phyloP scores from a whole-genome alignment of 2,888 invertebrate genomes.

The Caenorhabditis sp. region DNA sequence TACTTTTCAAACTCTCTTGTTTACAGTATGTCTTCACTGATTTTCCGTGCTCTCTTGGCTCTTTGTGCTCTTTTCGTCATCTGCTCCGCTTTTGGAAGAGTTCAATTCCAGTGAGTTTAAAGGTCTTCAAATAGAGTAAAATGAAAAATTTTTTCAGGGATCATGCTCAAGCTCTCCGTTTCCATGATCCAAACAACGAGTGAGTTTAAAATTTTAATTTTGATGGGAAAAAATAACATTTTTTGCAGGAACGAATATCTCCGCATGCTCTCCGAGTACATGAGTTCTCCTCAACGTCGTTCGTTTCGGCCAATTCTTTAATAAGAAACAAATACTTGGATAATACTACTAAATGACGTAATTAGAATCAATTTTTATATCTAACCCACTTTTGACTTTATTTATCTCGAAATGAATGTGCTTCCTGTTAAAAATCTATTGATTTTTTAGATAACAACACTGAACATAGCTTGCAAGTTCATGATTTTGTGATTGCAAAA shows the following conservation, averaged over 20 bases:
- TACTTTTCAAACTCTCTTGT: too few species aligned
- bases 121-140: not conserved
- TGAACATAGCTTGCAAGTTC: too few species aligned
- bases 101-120: not conserved
- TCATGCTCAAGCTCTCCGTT: not conserved
- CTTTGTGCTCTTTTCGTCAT: not conserved
- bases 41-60: not conserved
- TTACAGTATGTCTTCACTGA: not conserved
- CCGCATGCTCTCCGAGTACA: not conserved
- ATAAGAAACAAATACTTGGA: not conserved
- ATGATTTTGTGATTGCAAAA: too few species aligned
- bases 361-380: too few species aligned
- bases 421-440: too few species aligned
- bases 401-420: too few species aligned
- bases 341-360: not conserved
- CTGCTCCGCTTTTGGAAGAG: not conserved
- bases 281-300: not conserved
- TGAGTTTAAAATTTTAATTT: not conserved
- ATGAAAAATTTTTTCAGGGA: not conserved
- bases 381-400: too few species aligned
- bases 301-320: not conserved
- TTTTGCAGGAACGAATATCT: not conserved
- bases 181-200: not conserved
- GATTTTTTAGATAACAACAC: too few species aligned
- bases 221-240: not conserved